Conservation (phyloP, 2,888 invertebrate genomes). For the Drosophila stalkeri region DNA sequence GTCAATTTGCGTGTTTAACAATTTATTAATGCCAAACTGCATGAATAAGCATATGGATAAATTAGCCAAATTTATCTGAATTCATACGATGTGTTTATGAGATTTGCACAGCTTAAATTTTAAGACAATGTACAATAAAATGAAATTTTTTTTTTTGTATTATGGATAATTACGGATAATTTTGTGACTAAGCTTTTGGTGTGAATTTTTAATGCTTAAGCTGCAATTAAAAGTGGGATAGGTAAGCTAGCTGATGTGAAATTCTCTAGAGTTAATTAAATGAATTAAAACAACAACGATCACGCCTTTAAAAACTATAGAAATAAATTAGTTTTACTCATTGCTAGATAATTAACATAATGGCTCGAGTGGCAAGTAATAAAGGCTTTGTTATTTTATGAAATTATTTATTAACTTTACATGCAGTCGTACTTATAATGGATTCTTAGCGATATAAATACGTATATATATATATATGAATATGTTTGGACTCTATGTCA, state of each 20-base stretch:
- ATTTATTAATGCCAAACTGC: neutral
- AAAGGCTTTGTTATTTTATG: slow-evolving; percentile 35
- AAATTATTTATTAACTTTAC: slow-evolving; percentile 49
- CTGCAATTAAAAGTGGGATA: slow-evolving; percentile 11
- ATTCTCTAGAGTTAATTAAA: slow-evolving; percentile 38
- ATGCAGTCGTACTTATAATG: slow-evolving; percentile 27
- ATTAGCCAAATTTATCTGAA: slow-evolving; percentile 3
- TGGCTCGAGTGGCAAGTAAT: slow-evolving; percentile 32
- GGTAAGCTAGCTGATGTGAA: slow-evolving; percentile 17
- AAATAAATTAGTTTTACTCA: slow-evolving; percentile 11
- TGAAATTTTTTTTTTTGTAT: neutral
- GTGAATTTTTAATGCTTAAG: slow-evolving; percentile 2
- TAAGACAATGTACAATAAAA: neutral
- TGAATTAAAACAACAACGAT: slow-evolving; percentile 35
- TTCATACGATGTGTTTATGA: neutral
- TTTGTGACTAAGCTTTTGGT: slow-evolving; percentile 4
- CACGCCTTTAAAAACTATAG: slow-evolving; percentile 33
- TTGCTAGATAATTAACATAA: slow-evolving; percentile 45
- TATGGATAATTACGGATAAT: neutral
- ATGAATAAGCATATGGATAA: slow-evolving; percentile 8
- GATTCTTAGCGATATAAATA: neutral
- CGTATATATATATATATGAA: neutral
- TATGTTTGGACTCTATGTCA: slow-evolving; percentile 44
- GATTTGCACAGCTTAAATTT: neutral
- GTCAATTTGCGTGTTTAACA: slow-evolving; percentile 30